A percentile compares a stretch with the other conserved stretches of the same genome.
These are phyloP conservation scores for Tetragonula carbonaria DNA, from an alignment of 2,888 invertebrate species.

Conservation along the genomic window DNA sequence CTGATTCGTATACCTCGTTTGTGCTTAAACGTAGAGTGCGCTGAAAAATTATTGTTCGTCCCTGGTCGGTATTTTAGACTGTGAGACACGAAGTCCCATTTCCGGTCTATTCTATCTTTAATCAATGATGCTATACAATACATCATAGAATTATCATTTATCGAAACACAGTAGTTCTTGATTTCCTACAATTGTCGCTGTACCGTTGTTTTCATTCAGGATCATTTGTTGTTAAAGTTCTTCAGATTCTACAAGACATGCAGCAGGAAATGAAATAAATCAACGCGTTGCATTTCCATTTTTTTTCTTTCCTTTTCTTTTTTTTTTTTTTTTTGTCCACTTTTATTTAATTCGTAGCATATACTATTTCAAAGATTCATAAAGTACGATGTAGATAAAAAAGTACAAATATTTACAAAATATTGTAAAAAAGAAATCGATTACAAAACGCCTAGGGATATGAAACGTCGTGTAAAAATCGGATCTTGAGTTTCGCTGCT, in stretches of 20 bases:
- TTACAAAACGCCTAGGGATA: slow-evolving; percentile 69
- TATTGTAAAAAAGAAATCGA: slow-evolving; percentile 74
- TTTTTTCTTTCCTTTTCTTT: not conserved
- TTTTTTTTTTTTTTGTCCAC: slow-evolving; percentile 52
- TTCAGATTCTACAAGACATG: not conserved
- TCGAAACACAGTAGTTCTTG: too few species aligned
- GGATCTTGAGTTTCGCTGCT: slow-evolving; percentile 64
- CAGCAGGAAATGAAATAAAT: not conserved
- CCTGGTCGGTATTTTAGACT: too few species aligned
- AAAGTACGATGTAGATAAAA: slow-evolving; percentile 77
- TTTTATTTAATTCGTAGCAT: slow-evolving; percentile 73
- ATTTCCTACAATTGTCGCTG: too few species aligned
- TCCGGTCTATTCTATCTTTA: too few species aligned
- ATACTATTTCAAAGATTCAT: slow-evolving; percentile 73
- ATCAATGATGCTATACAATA: too few species aligned
- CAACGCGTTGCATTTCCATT: not conserved
- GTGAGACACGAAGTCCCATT: too few species aligned
- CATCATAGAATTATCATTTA: too few species aligned
- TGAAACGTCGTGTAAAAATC: slow-evolving; percentile 69
- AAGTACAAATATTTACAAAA: slow-evolving; percentile 82
- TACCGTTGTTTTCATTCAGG: too few species aligned
- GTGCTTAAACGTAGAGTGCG: too few species aligned
- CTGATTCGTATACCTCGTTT: too few species aligned
- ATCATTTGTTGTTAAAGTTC: too few species aligned
- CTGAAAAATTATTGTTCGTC: too few species aligned